Percentiles rank a stretch among this genome's conserved stretches.
phyloP scores from a whole-genome alignment of 2,113 vertebrate species.

The Notarius lentiginosus region DNA sequence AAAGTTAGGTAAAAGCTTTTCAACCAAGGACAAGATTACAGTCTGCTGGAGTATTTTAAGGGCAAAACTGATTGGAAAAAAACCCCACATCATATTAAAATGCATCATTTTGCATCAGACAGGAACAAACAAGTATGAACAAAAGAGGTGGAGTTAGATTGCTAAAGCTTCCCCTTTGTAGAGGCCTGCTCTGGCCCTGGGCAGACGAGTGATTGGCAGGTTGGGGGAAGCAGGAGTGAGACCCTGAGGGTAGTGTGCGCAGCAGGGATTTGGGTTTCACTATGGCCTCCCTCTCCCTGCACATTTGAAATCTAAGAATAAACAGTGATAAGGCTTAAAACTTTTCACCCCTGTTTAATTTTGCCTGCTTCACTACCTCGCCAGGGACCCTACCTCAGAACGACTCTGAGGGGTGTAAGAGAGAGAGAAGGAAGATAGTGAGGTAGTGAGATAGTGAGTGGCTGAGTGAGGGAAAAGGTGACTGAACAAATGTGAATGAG shows the following conservation, averaged over 20 bases:
- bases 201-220: constrained; percentile 70
- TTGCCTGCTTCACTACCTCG: constrained; percentile 42
- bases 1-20: constrained; percentile 43
- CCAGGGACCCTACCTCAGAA: constrained; percentile 50
- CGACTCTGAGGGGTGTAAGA: constrained; percentile 25
- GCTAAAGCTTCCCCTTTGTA: constrained; percentile 69
- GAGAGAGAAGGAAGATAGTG: constrained; percentile 6
- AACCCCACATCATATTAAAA: constrained; percentile 66
- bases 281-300: constrained; percentile 34
- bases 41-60: constrained; percentile 28
- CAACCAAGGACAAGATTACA: constrained; percentile 47
- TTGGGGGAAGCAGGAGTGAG: constrained; percentile 62
- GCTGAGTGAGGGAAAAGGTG: constrained; percentile 4
- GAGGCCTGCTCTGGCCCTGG: constrained; percentile 66
- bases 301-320: constrained; percentile 68
- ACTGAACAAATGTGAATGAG: background rate
- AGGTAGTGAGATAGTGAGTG: background rate
- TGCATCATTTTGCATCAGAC: constrained; percentile 70
- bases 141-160: constrained; percentile 64
- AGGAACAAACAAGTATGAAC: constrained; percentile 74
- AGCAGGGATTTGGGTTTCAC: constrained; percentile 64
- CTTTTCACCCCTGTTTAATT: constrained; percentile 48
- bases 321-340: constrained; percentile 67
- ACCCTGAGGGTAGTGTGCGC: constrained; percentile 66
- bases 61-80: constrained; percentile 44